A percentile compares a stretch with the other conserved stretches of the same genome.
Conservation (phyloP, 2,113 vertebrate species). For the Tapirus terrestris region DNA sequence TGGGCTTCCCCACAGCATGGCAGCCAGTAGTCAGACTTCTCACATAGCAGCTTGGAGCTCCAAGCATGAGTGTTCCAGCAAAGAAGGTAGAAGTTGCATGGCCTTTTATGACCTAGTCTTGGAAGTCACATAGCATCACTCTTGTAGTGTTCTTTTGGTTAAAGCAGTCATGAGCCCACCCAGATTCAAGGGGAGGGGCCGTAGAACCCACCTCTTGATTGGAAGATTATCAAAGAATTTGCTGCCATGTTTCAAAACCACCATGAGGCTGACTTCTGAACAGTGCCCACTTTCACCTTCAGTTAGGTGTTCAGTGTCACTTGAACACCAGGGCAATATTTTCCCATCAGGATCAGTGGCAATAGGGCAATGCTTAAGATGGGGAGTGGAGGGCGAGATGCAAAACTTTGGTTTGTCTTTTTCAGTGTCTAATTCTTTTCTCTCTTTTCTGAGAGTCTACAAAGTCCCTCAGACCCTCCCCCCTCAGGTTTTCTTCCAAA, state of each 20-base stretch:
- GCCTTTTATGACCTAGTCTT: neutral
- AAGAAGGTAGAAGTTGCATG: neutral
- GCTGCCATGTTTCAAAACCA: neutral
- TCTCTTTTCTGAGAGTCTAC: neutral
- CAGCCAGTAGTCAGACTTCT: neutral
- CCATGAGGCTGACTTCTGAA: neutral
- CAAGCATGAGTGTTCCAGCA: neutral
- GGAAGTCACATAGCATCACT: neutral
- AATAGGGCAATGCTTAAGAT: neutral
- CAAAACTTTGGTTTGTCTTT: neutral
- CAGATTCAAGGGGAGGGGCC: neutral
- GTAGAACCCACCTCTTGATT: neutral
- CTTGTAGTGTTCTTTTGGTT: neutral
- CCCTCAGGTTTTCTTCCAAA: neutral
- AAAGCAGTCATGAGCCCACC: neutral
- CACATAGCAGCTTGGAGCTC: neutral
- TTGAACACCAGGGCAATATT: neutral
- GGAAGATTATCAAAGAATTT: neutral
- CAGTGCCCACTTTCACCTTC: neutral
- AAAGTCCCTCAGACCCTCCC: neutral
- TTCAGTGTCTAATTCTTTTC: neutral
- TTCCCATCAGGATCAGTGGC: neutral
- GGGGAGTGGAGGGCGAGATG: too few species aligned
- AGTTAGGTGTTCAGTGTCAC: neutral
- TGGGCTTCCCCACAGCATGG: conserved; percentile 15